Base-by-base conservation (phyloP, 2,888 invertebrate species). In the Amphipoea oculea region DNA sequence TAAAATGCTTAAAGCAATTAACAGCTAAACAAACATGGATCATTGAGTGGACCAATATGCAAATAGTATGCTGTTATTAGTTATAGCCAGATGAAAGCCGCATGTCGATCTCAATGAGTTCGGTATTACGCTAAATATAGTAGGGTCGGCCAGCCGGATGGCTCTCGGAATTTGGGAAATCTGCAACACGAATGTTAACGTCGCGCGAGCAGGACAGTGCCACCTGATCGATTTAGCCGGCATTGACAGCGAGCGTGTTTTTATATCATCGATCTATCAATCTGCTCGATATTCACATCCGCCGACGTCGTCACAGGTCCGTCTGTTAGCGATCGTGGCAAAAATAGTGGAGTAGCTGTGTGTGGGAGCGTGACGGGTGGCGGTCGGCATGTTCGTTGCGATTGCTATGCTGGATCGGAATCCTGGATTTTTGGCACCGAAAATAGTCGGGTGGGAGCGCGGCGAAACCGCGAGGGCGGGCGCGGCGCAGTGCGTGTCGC, bases 341-440 rank as follows among this genome's bases (percentile, higher is more conserved):
- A 87, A 86, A 85, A 89, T 90, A 88, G 86, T 88, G 85, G 79
- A 79, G 63, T 68, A 69, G 84, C 88, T 76, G 84, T 84, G 91
- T 92, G 95, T 93, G 94, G 86, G 95, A 95, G 94, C 92, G 96
- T 92, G 95, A 95, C 91, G 91, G 92, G 85, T 88, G 91, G 90
- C 86, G 89, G 88, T 92, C 90, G 89, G 87, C 84, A 84, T 87
- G 91, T 90, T 91, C 91, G 92, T 91, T 92, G 91, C 93, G 93
- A 93, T 93, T 91, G 92, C 92, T 92, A 93, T 92, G 94, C 92
- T 91, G 92, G 94, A 94, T 95, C 89, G 94, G 94, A 96, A 96
- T 96, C 95, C 94, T 95, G 96, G 94, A 95, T 96, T 96, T 96
- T 96, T 96, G 96, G 96, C 96, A 96, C 96, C 96, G 94, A 96